phyloP scores from a whole-genome alignment of 2,113 vertebrate genomes.

The Ophthalmolycus amberensis region DNA sequence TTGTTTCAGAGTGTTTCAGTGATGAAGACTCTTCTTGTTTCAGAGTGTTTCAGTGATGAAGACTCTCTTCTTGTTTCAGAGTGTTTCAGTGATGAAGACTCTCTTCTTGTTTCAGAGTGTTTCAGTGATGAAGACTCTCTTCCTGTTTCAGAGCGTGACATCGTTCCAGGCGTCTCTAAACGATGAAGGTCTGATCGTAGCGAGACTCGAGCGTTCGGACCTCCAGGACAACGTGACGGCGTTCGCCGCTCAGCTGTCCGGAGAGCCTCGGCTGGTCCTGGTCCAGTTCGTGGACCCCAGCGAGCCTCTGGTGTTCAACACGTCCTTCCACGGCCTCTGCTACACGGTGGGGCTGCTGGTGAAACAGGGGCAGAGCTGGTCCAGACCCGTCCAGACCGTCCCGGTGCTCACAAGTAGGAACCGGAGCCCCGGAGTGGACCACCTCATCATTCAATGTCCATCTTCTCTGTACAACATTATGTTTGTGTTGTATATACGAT shows the following conservation, averaged over 20 bases:
- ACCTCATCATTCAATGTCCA: background rate
- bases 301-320: conserved; percentile 87
- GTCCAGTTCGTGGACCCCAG: conserved; percentile 87
- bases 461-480: background rate
- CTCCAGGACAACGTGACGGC: conserved; percentile 83
- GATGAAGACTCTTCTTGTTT: too few species aligned
- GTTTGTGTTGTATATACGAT: background rate
- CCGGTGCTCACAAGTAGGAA: conserved; percentile 90
- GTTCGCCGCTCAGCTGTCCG: conserved; percentile 91
- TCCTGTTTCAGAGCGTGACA: conserved; percentile 72
- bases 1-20: too few species aligned
- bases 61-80: too few species aligned
- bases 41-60: too few species aligned
- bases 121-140: too few species aligned
- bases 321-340: conserved; percentile 90
- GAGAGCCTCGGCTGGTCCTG: conserved; percentile 89
- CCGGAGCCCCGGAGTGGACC: background rate
- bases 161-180: conserved; percentile 86
- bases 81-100: background rate
- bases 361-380: conserved; percentile 82
- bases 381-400: conserved; percentile 85
- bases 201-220: conserved; percentile 87
- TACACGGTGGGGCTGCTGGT: conserved; percentile 91
- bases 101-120: background rate
- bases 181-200: conserved; percentile 84